Percentiles rank a stretch among this genome's conserved stretches.
phyloP scores from a whole-genome alignment of 1,140 invertebrate genomes.

The Telenomus remus region DNA sequence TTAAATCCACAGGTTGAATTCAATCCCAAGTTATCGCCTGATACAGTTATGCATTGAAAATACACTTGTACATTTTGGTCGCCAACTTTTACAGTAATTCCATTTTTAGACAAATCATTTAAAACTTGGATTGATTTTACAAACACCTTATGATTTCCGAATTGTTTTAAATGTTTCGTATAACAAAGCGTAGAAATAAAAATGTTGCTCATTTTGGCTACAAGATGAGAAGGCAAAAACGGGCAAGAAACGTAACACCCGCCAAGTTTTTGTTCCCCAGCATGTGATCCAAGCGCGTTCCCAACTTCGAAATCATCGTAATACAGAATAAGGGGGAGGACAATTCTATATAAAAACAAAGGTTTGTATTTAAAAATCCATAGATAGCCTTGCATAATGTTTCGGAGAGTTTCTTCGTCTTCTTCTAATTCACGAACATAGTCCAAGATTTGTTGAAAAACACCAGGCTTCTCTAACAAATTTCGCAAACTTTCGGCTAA shows the following conservation, averaged over 20 bases:
- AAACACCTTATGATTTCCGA: constrained; percentile 17
- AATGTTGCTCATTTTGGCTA: constrained; percentile 20
- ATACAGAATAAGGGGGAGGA: constrained; percentile 30
- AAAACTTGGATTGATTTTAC: constrained; percentile 11
- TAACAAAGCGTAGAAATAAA: constrained; percentile 14
- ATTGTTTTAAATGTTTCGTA: constrained; percentile 21
- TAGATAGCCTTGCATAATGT: constrained; percentile 36
- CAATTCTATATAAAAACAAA: background rate
- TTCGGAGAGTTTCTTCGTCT: constrained; percentile 11
- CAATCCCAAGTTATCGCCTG: constrained; percentile 39
- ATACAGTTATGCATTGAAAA: constrained; percentile 24
- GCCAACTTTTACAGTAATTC: constrained; percentile 21
- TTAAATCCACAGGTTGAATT: constrained; percentile 37
- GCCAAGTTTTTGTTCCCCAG: constrained; percentile 1
- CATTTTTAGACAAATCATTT: constrained; percentile 19
- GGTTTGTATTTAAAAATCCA: constrained; percentile 25
- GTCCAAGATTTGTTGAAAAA: constrained; percentile 19
- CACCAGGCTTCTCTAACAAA: constrained; percentile 15
- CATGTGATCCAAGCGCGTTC: constrained; percentile 23
- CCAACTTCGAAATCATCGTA: constrained; percentile 21
- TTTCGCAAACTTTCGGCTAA: constrained; percentile 19
- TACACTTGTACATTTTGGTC: constrained; percentile 13
- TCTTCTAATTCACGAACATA: constrained; percentile 15
- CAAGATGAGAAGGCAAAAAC: constrained; percentile 25
- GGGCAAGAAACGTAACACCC: background rate